Percentiles rank a stretch among this genome's conserved stretches.
These are phyloP conservation scores for Hipparchia sbordonii DNA, from an alignment of 2,888 invertebrate species.

Conservation along the genomic window DNA sequence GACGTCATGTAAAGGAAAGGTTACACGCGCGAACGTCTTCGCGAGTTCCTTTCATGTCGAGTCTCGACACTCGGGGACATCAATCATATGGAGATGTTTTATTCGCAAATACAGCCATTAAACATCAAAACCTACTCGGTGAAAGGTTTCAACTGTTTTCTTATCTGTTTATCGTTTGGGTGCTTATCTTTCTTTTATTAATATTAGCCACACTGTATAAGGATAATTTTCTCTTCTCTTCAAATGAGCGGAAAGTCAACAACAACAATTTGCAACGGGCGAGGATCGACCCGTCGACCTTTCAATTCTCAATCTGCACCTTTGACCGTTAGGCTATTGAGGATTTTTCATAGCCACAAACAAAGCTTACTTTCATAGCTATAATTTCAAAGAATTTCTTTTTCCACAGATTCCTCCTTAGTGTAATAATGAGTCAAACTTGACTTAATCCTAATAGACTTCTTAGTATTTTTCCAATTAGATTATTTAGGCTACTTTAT, in stretches of 20 bases:
- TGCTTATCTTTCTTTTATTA: not conserved
- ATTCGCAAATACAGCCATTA: not conserved
- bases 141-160: not conserved
- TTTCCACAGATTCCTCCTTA: not conserved
- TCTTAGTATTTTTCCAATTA: not conserved
- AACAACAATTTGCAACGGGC: no score
- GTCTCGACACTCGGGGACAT: not conserved
- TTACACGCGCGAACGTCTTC: not conserved
- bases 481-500: no score
- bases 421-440: not conserved
- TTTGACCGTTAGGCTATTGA: no score
- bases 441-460: not conserved
- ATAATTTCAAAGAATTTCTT: no score
- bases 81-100: constrained; percentile 2
- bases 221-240: no score
- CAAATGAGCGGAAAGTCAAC: no score
- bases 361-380: no score
- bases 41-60: not conserved
- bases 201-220: no score
- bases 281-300: no score
- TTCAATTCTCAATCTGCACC: no score
- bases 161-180: not conserved
- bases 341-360: no score
- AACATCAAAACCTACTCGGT: not conserved
- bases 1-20: not conserved